Conservation (phyloP, 2,113 vertebrate genomes). For the Actinemys pallida region DNA sequence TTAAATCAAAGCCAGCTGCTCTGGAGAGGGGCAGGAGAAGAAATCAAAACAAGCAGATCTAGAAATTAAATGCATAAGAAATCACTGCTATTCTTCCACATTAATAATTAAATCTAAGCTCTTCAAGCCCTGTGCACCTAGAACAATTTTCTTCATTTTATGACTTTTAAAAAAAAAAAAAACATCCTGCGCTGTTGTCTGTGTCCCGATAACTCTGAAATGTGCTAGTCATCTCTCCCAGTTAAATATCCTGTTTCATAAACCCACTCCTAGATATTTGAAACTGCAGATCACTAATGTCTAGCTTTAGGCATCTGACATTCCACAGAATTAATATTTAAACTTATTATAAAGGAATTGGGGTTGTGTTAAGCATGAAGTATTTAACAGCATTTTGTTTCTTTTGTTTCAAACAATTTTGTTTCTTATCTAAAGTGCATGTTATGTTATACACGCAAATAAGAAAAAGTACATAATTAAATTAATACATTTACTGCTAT, state of each 20-base stretch:
- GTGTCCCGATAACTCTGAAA: constrained; percentile 80
- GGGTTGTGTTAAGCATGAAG: constrained; percentile 78
- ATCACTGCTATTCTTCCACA: constrained; percentile 31
- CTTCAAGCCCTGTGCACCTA: constrained; percentile 72
- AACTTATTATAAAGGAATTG: constrained; percentile 85
- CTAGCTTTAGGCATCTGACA: constrained; percentile 84
- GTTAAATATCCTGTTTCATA: constrained; percentile 86
- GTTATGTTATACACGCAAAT: constrained; percentile 67
- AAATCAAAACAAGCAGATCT: constrained; percentile 66
- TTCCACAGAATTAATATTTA: constrained; percentile 88
- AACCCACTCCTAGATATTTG: constrained; percentile 81
- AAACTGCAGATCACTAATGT: constrained; percentile 80
- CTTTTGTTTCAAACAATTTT: constrained; percentile 68
- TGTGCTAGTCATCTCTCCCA: constrained; percentile 78
- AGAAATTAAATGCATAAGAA: constrained; percentile 52
- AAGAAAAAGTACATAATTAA: constrained; percentile 62
- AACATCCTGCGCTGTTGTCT: constrained; percentile 58
- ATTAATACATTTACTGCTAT: constrained; percentile 57
- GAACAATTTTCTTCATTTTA: constrained; percentile 71
- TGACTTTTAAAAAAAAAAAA: constrained; percentile 70
- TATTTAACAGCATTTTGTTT: constrained; percentile 78
- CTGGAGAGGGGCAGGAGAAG: neutral
- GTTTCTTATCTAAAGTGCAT: constrained; percentile 67
- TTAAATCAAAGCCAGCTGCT: constrained; percentile 83
- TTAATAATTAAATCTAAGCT: constrained; percentile 64